phyloP scores from a whole-genome alignment of 2,797 vertebrate genomes.

The Diplodus sargus region DNA sequence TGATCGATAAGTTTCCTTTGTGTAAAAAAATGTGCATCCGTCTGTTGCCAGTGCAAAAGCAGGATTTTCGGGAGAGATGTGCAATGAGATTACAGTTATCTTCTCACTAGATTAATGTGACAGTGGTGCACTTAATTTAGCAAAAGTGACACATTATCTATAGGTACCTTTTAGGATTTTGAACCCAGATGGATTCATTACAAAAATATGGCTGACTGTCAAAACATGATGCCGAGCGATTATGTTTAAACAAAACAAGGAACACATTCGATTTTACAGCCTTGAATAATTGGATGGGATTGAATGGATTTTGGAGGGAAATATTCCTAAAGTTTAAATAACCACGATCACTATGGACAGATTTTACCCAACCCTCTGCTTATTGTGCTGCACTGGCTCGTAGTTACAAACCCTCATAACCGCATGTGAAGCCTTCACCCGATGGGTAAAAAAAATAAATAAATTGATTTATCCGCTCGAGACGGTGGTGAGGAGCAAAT shows the following conservation, averaged over 20 bases:
- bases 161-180: not conserved
- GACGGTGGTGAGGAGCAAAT: conserved; percentile 16
- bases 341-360: not conserved
- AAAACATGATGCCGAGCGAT: not conserved
- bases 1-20: conserved; percentile 54
- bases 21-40: conserved; percentile 19
- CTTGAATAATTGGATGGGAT: not conserved
- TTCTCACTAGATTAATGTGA: not conserved
- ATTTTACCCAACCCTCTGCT: not conserved
- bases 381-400: conserved; percentile 8
- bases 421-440: conserved; percentile 40
- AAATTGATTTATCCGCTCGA: conserved; percentile 12
- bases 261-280: conserved; percentile 1
- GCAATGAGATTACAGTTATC: not conserved
- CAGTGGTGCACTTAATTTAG: conserved; percentile 4
- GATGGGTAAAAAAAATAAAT: not conserved
- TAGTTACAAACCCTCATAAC: not conserved
- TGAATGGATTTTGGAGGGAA: not conserved
- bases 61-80: conserved; percentile 15
- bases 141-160: not conserved
- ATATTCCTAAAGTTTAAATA: not conserved
- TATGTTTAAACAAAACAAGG: not conserved
- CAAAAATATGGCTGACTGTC: not conserved
- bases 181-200: not conserved
- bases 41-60: conserved; percentile 25